phyloP scores from a whole-genome alignment of 30 jellyfish, hydroid and myxozoan species.

The Mastigias papua region DNA sequence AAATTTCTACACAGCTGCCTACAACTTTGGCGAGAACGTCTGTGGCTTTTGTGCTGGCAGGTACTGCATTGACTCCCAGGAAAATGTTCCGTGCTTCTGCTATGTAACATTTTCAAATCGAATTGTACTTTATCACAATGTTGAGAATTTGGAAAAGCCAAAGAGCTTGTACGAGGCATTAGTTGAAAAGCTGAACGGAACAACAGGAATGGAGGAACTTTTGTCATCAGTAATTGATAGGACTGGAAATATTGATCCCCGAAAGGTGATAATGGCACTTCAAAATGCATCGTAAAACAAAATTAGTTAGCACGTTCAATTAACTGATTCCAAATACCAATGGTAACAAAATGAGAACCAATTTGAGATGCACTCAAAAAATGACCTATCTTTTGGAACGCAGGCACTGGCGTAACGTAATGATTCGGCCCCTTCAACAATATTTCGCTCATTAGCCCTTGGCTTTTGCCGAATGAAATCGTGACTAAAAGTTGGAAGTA shows the following conservation, averaged over 20 bases:
- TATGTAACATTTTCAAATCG: conserved; percentile 89
- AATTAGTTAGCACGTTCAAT: not conserved
- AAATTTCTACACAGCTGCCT: conserved; percentile 64
- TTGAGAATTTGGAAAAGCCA: conserved; percentile 54
- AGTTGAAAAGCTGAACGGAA: conserved; percentile 56
- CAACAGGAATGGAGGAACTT: conserved; percentile 31
- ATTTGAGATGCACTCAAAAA: too few relatives aligned
- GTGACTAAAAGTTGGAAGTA: too few relatives aligned
- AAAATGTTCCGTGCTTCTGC: conserved; percentile 83
- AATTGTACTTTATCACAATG: conserved; percentile 72
- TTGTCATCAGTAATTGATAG: conserved; percentile 30
- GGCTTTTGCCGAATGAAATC: too few relatives aligned
- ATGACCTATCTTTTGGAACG: too few relatives aligned
- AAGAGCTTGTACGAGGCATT: conserved; percentile 69
- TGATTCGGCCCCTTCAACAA: too few relatives aligned
- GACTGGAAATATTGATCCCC: conserved; percentile 77
- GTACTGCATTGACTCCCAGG: conserved; percentile 62
- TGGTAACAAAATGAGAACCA: too few relatives aligned
- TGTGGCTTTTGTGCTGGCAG: conserved; percentile 95
- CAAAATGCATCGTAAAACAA: conserved; percentile 35
- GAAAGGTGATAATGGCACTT: conserved; percentile 35
- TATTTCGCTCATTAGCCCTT: too few relatives aligned
- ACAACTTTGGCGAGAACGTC: conserved; percentile 80
- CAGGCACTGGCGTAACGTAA: too few relatives aligned
- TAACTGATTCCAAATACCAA: too few relatives aligned